Evolutionary conservation across 2,113 vertebrate genomes (phyloP).

Genomic region (Hoplias malabaricus): DNA sequence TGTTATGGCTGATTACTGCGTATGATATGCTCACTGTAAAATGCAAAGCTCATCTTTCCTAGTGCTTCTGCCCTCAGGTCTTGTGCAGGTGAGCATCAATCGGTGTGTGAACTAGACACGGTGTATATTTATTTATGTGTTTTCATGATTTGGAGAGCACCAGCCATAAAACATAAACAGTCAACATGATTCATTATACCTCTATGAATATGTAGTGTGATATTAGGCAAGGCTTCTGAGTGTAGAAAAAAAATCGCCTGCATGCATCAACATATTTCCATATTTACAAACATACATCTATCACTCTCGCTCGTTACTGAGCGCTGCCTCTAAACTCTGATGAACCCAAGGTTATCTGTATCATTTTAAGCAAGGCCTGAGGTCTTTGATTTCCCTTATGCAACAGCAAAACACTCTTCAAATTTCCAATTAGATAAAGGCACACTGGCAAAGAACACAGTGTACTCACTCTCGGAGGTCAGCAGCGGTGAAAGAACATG

Average conservation of each 20-base stretch:
- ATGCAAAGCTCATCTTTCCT: neutral
- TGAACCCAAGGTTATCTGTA: neutral
- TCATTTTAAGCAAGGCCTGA: neutral
- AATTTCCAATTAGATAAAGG: neutral
- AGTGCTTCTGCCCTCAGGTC: neutral
- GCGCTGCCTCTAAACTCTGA: neutral
- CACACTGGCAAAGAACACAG: neutral
- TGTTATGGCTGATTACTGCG: too few relatives aligned
- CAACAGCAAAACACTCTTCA: constrained; percentile 12
- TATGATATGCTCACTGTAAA: neutral
- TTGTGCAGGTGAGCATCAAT: neutral
- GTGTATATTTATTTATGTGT: constrained; percentile 15
- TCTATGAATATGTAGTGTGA: constrained; percentile 6
- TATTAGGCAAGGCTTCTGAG: neutral
- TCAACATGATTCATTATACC: neutral
- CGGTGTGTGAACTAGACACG: neutral
- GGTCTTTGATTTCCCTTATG: constrained; percentile 2
- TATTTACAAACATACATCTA: neutral
- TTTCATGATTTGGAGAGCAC: constrained; percentile 3
- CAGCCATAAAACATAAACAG: neutral
- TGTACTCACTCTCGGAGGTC: constrained; percentile 26
- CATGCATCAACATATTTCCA: neutral
- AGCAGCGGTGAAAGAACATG: constrained; percentile 17
- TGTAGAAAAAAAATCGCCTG: neutral
- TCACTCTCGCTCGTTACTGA: neutral